Evolutionary conservation across 2,888 invertebrate genomes (phyloP), one percentile per base, ranked within the genome.

Genomic region (Diloba caeruleocephala): DNA sequence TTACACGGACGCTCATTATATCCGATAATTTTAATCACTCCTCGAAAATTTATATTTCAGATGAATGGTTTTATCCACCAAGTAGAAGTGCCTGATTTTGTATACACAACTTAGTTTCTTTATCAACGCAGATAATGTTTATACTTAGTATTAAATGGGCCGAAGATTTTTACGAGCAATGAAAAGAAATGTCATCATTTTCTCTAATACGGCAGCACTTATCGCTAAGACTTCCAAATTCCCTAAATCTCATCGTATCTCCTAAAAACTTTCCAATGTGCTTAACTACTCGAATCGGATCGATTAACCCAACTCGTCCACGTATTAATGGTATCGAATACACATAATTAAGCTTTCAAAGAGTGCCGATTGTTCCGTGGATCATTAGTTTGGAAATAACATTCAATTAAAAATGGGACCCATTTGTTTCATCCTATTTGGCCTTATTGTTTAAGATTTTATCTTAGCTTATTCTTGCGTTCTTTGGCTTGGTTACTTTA

Each of bases 271-370:
- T 85, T 84, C 74, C 43, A 81, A 81, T 72, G 74, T 76, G 67
- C 59, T 78, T 73, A 75, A 74, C 74, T 80, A 78, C 79, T 78
- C 68, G 69, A 75, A 82, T 79, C 65, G 76, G 80, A 81, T 79
- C 85, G 82, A 87, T 88, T 88, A 87, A 84, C 78, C 51, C 76
- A 85, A 87, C 87, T 88, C 81, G 86, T 86, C 74, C 72, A 84
- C 76, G 75, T 78, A 78, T 87, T 87, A 89, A 92, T 90, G 89
- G 84, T 72, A 82, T 77, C 81, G 69, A 80, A 90, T 89, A 89
- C 90, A 91, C 88, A 90, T 89, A 89, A 91, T 91, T 89, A 89
- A 89, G 86, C 86, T 88, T 86, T 88, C 84, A 90, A 89, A 89
- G 85, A 78, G 69, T 64, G 82, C 87, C 89, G 90, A 87, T 87